Base-by-base conservation (phyloP, 2,113 vertebrate species). In the Burhinus oedicnemus region DNA sequence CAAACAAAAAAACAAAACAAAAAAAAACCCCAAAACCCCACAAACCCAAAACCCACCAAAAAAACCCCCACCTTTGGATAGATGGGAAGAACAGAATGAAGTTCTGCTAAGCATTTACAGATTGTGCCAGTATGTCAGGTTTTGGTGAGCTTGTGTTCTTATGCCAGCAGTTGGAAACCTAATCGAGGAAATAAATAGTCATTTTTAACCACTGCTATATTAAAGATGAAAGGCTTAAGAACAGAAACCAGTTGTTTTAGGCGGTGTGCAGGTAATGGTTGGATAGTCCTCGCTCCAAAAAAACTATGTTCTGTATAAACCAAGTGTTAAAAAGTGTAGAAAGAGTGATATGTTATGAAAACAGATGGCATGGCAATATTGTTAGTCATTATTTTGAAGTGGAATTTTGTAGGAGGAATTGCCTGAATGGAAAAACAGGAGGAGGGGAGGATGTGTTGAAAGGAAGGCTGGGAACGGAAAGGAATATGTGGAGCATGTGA, bases 331-430 rank as follows among this genome's bases (percentile, higher is more conserved):
- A 89, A 97, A 77, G 94, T 79, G 94, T 79, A 92, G 95, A 92
- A 95, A 92, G 93, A 93, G 57, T 32, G 91, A 57, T 92, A 87
- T 3, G 60, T 95, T 89, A 91, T 4, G 32, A 95, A 95, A 97
- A 71, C 94, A 96, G 94, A 97, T 95, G 97, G 97, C 74, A 58
- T 49, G 57, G 66, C 70, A 89, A 27, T 95, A 74, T 94, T 93
- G 74, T 94, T 95, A 91, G 81, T 89, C 83, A 68, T 95, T 82
- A 89, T 95, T 95, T 95, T 89, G 88, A 93, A 90, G 92, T 87
- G 95, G 86, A 97, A 92, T 95, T 97, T 95, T 84, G 90, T 96
- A 91, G 89, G 54, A 92, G 89, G 91, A 70, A 95, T 96, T 89
- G 83, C 65, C 77, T 91, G 83, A 92, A 51, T 92, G 89, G 83